Base-by-base conservation (phyloP, 2,888 invertebrate genomes). In the Volucella inanis region DNA sequence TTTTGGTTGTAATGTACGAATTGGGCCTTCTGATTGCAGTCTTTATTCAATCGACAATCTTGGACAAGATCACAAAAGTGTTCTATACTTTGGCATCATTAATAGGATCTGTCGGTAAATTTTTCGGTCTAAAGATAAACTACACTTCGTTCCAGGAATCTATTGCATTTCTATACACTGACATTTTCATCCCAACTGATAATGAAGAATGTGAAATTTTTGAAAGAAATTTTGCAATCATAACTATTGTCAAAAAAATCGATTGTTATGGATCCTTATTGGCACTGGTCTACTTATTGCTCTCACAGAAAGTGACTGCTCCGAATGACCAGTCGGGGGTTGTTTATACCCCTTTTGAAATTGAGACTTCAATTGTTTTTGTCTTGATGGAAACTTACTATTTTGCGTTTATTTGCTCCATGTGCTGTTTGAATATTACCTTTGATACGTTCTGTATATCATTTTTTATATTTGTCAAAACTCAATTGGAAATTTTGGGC, bases 401-500 rank as follows among this genome's bases (percentile, higher is more conserved):
- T 22, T 87, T 83, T 47, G 3, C 87, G 3, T 72, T 89, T 0
- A 3, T 89, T 0, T 59, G 87, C 1, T 0, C 68, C 0, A 59
- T 80, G 14, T 90, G 90, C 41, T 74, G 89, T 2, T 6, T 88
- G 0, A 90, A 91, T 61, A 89, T 91, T 8, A 71, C 84, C 18
- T 90, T 88, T 31, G 91, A 90, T 57, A 88, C 91, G 0, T 77
- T 90, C 12, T 87, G 89, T 49, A 76, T 88, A 3, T 88, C 89
- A 3, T 70, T 90, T 31, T 88, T 90, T 18, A 88, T 90, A 8
- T 89, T 89, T 18, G 47, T 89, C 0, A 87, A 87, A 8, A 77
- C 87, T 0, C 90, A 91, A 59, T 38, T 91, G 83, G 89, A 90
- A 18, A 88, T 91, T 12, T 72, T 91, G 76, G 88, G 87, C 1